Evolutionary conservation across 2,888 invertebrate species (phyloP).

Genomic region (Synanthedon tipuliformis): DNA sequence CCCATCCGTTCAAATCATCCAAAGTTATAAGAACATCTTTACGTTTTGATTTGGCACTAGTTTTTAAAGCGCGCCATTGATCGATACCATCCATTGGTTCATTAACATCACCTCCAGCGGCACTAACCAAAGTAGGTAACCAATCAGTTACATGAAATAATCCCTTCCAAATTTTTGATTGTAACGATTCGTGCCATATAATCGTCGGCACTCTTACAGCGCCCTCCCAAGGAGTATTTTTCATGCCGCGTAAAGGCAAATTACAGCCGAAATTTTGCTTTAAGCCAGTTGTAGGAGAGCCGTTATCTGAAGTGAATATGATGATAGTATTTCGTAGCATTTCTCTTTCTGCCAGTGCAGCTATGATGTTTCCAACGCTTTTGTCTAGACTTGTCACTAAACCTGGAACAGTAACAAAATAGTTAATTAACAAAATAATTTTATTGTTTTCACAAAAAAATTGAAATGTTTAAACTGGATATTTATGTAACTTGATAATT

Average conservation of each 20-base stretch:
- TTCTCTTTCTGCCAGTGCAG: conserved; percentile 71
- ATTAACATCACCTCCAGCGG: conserved; percentile 23
- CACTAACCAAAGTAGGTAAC: conserved; percentile 75
- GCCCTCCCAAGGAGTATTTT: conserved; percentile 84
- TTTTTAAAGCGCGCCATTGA: conserved; percentile 70
- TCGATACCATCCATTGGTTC: conserved; percentile 72
- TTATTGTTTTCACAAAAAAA: neutral
- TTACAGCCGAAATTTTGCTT: conserved; percentile 77
- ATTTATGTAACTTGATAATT: neutral
- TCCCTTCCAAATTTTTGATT: conserved; percentile 60
- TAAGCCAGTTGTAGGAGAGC: conserved; percentile 76
- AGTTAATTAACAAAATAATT: neutral
- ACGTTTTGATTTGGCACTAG: conserved; percentile 38
- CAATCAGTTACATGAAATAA: conserved; percentile 83
- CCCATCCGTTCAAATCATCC: conserved; percentile 46
- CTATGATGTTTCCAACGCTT: conserved; percentile 79
- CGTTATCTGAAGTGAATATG: conserved; percentile 87
- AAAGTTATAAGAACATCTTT: conserved; percentile 65
- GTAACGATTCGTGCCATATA: conserved; percentile 66
- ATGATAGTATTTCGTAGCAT: conserved; percentile 83
- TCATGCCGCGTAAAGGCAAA: conserved; percentile 80
- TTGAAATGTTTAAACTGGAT: neutral
- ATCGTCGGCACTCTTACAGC: conserved; percentile 77
- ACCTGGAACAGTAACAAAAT: conserved; percentile 12
- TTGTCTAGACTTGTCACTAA: conserved; percentile 81